A percentile compares a stretch with the other conserved stretches of the same genome.
phyloP scores from a whole-genome alignment of 2,888 invertebrate genomes.

The Drosophila anomelani region DNA sequence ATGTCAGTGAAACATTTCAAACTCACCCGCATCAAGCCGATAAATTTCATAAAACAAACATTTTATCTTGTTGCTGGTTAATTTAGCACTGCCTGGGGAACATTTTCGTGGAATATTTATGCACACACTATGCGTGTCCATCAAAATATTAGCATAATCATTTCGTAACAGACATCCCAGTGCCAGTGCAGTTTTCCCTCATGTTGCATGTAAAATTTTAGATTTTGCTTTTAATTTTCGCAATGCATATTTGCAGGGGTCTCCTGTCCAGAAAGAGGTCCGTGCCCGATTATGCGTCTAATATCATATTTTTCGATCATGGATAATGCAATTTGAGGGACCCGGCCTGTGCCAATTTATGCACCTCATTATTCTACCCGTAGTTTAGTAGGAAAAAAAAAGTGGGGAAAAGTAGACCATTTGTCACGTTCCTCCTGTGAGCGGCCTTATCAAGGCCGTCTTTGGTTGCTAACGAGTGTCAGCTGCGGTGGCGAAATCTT shows the following conservation, averaged over 20 bases:
- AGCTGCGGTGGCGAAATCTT: constrained; percentile 36
- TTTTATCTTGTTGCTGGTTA: constrained; percentile 9
- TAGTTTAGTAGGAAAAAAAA: constrained; percentile 2
- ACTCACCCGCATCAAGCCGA: background rate
- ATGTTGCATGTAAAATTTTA: constrained; percentile 6
- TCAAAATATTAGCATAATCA: constrained; percentile 73
- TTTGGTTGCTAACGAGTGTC: constrained; percentile 36
- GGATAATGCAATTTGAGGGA: constrained; percentile 16
- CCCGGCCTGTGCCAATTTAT: constrained; percentile 12
- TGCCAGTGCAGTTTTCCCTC: background rate
- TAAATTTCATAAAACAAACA: constrained; percentile 1
- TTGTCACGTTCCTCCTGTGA: constrained; percentile 35
- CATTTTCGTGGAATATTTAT: constrained; percentile 30
- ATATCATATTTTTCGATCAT: constrained; percentile 12
- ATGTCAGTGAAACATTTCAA: background rate
- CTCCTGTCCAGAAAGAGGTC: background rate
- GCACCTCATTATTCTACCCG: constrained; percentile 28
- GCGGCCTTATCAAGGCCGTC: constrained; percentile 27
- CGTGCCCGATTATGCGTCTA: constrained; percentile 20
- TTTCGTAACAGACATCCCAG: constrained; percentile 37
- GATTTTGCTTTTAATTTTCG: constrained; percentile 18
- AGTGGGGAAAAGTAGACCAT: constrained; percentile 6
- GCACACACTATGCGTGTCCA: constrained; percentile 42
- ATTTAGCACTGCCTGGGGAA: constrained; percentile 8
- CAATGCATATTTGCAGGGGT: constrained; percentile 18